These are phyloP conservation scores for Arizona elegans DNA, from an alignment of 2,113 vertebrate species.

Conservation along the genomic window DNA sequence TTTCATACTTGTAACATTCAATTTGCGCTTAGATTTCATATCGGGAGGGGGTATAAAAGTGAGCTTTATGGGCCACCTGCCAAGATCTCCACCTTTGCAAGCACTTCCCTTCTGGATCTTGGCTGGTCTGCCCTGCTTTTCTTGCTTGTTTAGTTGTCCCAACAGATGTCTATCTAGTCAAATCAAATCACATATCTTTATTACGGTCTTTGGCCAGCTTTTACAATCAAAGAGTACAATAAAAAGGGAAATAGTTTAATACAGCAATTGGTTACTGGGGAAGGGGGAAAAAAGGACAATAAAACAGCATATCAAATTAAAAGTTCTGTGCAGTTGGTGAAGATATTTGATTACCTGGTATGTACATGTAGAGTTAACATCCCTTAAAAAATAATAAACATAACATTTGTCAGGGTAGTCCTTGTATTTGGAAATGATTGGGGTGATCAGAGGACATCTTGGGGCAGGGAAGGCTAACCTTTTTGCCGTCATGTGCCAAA, in stretches of 20 bases:
- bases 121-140: background rate
- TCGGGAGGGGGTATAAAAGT: background rate
- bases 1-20: background rate
- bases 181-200: background rate
- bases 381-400: background rate
- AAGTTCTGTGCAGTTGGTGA: background rate
- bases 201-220: background rate
- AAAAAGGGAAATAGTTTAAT: background rate
- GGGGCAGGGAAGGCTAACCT: no score
- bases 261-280: background rate
- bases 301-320: background rate
- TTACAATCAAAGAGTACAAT: background rate
- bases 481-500: no score
- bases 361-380: background rate
- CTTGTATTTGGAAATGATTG: background rate
- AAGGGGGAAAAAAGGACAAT: background rate
- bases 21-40: background rate
- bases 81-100: background rate
- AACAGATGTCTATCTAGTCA: background rate
- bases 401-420: background rate
- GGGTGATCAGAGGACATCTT: no score
- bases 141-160: background rate
- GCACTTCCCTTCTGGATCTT: background rate
- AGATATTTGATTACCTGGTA: background rate
- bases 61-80: background rate